A percentile compares a stretch with the other conserved stretches of the same genome.
Conservation (phyloP, 2,797 vertebrate species). For the Gambelia wislizenii region DNA sequence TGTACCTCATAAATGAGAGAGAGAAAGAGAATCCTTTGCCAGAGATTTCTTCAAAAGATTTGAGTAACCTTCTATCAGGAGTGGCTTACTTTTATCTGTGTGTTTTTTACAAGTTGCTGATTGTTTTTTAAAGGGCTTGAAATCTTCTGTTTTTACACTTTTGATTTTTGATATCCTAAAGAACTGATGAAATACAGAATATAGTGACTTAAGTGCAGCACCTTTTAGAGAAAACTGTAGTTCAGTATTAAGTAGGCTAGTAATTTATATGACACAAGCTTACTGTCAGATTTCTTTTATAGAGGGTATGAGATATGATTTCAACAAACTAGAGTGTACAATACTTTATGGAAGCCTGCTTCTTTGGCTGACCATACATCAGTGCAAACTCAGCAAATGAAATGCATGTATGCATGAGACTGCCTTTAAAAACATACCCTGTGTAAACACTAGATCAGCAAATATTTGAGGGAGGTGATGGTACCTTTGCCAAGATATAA, state of each 20-base stretch:
- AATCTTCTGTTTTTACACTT: too few relatives aligned
- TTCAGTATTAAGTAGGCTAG: neutral
- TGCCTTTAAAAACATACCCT: constrained; percentile 3
- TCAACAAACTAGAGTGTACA: neutral
- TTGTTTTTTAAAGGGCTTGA: too few relatives aligned
- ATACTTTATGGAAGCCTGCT: constrained; percentile 22
- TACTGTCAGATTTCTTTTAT: constrained; percentile 1
- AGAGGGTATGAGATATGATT: neutral
- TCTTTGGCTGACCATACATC: constrained; percentile 17
- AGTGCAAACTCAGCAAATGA: constrained; percentile 24
- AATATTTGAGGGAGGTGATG: constrained; percentile 10
- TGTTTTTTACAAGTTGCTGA: too few relatives aligned
- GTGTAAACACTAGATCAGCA: constrained; percentile 33
- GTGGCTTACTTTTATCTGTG: neutral
- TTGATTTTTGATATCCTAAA: too few relatives aligned
- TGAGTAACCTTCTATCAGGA: neutral
- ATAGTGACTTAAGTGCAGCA: neutral
- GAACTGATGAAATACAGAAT: neutral
- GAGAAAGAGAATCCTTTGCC: too few relatives aligned
- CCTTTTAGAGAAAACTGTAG: neutral
- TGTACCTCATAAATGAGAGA: too few relatives aligned
- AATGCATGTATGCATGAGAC: neutral
- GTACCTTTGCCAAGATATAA: constrained; percentile 25
- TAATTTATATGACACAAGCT: neutral
- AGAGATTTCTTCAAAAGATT: neutral